Percentiles rank a stretch among this genome's conserved stretches.
phyloP scores from a whole-genome alignment of 2,888 invertebrate species.

The Netelia melanura region DNA sequence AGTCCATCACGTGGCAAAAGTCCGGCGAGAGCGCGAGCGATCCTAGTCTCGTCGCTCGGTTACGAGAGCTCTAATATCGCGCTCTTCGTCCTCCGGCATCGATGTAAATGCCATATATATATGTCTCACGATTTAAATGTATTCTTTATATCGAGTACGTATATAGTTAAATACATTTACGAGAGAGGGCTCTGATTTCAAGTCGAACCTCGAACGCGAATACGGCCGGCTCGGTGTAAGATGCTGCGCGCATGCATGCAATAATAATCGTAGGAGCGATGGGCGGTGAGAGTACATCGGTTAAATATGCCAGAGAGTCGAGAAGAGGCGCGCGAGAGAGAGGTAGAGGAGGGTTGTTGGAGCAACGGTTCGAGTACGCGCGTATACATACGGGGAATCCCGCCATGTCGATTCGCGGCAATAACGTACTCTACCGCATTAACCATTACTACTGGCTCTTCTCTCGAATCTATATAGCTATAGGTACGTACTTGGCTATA shows the following conservation, averaged over 20 bases:
- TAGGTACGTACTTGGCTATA: conserved; percentile 6
- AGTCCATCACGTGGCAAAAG: background rate
- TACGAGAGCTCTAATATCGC: no score
- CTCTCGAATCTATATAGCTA: conserved; percentile 5
- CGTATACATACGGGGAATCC: conserved; percentile 11
- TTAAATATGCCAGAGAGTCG: conserved; percentile 31
- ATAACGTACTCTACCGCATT: conserved; percentile 47
- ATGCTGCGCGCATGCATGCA: background rate
- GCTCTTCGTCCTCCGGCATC: no score
- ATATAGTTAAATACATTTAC: conserved; percentile 16
- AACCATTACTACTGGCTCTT: conserved; percentile 48
- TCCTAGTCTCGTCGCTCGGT: no score
- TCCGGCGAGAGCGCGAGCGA: no score
- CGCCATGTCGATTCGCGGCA: conserved; percentile 30
- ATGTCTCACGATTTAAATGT: no score
- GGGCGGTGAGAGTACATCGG: conserved; percentile 26
- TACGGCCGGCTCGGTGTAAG: no score
- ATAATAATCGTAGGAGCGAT: conserved; percentile 25
- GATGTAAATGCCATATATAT: no score
- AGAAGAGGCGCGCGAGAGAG: conserved; percentile 8
- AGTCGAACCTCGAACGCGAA: conserved; percentile 34
- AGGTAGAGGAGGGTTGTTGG: conserved; percentile 48
- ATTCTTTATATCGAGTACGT: background rate
- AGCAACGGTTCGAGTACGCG: background rate
- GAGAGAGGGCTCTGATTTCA: conserved; percentile 18